Base-by-base conservation (phyloP, 2,797 vertebrate species). In the Ceyx erithaca region DNA sequence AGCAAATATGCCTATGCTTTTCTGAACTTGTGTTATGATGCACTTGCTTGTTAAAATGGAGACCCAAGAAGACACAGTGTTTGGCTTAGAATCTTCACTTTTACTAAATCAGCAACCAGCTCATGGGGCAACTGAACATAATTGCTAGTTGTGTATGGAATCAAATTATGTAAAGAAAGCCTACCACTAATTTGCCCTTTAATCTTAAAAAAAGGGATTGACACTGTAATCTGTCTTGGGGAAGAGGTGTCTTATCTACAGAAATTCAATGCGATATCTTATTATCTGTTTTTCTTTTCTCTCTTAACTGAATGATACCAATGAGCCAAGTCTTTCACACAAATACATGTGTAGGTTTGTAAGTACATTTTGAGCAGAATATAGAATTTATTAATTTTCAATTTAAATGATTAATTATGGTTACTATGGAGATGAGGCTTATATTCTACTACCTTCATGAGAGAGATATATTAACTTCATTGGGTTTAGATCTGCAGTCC, bases 1-100 rank as follows among this genome's bases (percentile, higher is more conserved):
- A 98, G 97, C 97, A 98, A 97, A 97, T 97, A 90, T 57, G 80
- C n/a, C 77, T 69, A 58, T 8, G 15, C 30, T 73, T 89, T 95
- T 71, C 59, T 64, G 62, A 89, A 23, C 33, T 73, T 71, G 31
- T 58, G 55, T 63, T 85, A 31, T 43, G 67, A 40, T 10, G 4
- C n/a, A 15, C 46, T 89, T 90, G 17, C 31, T 87, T 69, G 25
- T 81, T 75, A 84, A 77, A 94, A 79, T 25, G 68, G 70, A 89
- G 80, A 87, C 41, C 49, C 30, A 57, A 76, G 73, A 91, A 88
- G 73, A 86, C 66, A 49, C 16, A 43, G 33, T 23, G 31, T 75
- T 89, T 55, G 55, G 61, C 58, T 81, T 73, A 52, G 48, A 25
- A 55, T 76, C 68, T 70, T 85, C n/a, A 61, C 14, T 58, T 68